A percentile compares a stretch with the other conserved stretches of the same genome.
Conservation (phyloP, 2,888 invertebrate species). For the Seira sanloemensis region DNA sequence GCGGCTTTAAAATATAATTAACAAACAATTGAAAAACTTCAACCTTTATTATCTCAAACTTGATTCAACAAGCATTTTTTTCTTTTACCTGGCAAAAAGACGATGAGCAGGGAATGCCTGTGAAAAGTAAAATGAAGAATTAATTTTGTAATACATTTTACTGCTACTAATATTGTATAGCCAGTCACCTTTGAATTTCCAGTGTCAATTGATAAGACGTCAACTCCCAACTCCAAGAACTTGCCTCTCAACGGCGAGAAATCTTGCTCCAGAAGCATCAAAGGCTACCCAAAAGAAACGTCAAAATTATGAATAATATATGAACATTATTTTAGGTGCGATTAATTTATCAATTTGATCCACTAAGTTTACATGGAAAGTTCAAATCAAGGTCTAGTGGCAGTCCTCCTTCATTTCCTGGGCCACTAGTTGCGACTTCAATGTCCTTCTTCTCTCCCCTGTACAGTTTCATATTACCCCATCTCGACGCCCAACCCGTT, state of each 20-base stretch:
- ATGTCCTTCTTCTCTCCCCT: constrained; percentile 37
- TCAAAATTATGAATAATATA: too few relatives aligned
- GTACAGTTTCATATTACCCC: constrained; percentile 13
- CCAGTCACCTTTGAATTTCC: constrained; percentile 41
- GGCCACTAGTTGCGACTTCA: background rate
- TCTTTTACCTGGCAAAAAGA: constrained; percentile 40
- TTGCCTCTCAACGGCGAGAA: constrained; percentile 51
- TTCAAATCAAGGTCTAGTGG: constrained; percentile 45
- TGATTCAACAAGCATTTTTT: too few relatives aligned
- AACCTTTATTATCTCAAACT: too few relatives aligned
- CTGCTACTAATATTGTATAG: too few relatives aligned
- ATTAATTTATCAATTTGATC: too few relatives aligned
- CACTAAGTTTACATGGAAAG: background rate
- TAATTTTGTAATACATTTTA: too few relatives aligned
- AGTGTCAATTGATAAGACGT: constrained; percentile 62
- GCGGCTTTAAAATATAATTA: too few relatives aligned
- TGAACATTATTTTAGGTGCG: too few relatives aligned
- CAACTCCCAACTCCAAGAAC: constrained; percentile 66
- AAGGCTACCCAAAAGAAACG: constrained; percentile 45
- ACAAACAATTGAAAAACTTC: too few relatives aligned
- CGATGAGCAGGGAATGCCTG: constrained; percentile 47
- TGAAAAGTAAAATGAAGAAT: background rate
- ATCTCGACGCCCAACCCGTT: constrained; percentile 26
- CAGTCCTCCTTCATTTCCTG: background rate
- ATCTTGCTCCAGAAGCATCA: constrained; percentile 56